A percentile compares a stretch with the other conserved stretches of the same genome.
phyloP scores from a whole-genome alignment of 2,797 vertebrate genomes.

The Rhadinocentrus ornatus region DNA sequence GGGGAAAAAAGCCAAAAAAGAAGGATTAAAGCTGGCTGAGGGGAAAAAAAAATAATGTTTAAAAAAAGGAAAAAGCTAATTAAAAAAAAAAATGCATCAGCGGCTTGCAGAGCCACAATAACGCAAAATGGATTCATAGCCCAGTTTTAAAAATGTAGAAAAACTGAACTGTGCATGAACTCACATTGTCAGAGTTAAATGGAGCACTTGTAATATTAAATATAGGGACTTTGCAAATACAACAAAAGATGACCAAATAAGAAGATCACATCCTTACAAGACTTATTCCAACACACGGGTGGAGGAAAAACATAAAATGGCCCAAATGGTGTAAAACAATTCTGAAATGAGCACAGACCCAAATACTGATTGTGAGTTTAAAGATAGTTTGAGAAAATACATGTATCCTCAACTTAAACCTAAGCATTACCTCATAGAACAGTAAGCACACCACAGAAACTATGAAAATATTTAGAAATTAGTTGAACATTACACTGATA shows the following conservation, averaged over 20 bases:
- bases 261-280: not conserved
- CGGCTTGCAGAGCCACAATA: slow-evolving; percentile 48
- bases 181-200: slow-evolving; percentile 29
- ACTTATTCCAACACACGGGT: not conserved
- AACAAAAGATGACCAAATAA: not conserved
- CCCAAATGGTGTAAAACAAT: slow-evolving; percentile 34
- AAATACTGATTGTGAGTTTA: slow-evolving; percentile 1
- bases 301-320: slow-evolving; percentile 31
- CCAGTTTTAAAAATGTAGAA: slow-evolving; percentile 13
- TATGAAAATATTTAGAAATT: not conserved
- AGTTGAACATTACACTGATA: not conserved
- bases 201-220: not conserved
- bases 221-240: not conserved
- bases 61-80: slow-evolving; percentile 40
- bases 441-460: too few species aligned
- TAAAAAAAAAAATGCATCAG: slow-evolving; percentile 44
- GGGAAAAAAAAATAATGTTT: slow-evolving; percentile 46
- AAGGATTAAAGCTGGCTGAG: slow-evolving; percentile 52
- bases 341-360: slow-evolving; percentile 25
- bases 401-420: not conserved
- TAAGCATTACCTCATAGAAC: not conserved
- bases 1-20: slow-evolving; percentile 51
- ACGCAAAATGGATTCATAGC: slow-evolving; percentile 35
- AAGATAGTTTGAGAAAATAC: not conserved
- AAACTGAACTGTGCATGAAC: slow-evolving; percentile 7